Base-by-base conservation (phyloP, 2,888 invertebrate species). In the Aphodius granarius region DNA sequence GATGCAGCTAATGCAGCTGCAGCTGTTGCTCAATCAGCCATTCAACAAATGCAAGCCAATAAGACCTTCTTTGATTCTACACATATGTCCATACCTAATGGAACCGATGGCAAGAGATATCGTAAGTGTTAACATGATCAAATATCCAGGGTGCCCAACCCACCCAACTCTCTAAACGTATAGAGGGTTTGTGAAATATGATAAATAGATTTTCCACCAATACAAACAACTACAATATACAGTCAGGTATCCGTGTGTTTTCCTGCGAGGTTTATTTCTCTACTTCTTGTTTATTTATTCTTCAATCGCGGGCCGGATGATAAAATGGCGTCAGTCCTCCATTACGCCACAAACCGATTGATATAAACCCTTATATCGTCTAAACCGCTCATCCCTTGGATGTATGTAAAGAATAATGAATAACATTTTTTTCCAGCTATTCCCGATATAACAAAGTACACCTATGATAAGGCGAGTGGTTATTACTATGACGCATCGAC, bases 401-500 rank as follows among this genome's bases (percentile, higher is more conserved):
- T n/a, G n/a, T n/a, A n/a, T n/a, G n/a, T n/a, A n/a, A n/a, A n/a
- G 4, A 6, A 17, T 19, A 68, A 68, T 19, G 19, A 68, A 68
- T 19, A 9, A 43, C 43, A 43, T 9, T 43, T 13, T 43, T 62
- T 85, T 85, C 21, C 80, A 90, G 90, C 91, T 64, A 89, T 94
- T 15, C 99, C 99, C 3, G 98, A 99, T 89, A 93, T 95, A 9
- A 92, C 94, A 72, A 93, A 94, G 63, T 99, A 97, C 86, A 94
- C 96, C 84, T 98, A 95, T 84, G 99, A 99, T 86, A 96, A 96
- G 85, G 91, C 94, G 0, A 97, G 97, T 3, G 98, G 99, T 0
- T 99, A 97, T 85, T 98, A 98, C 85, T 98, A 97, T 85, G 99
- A 99, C 86, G 93, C 96, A 0, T 89, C 91, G 0, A 98, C 99